Conservation (phyloP, 2,888 invertebrate species). For the Neuroscelio doddi region DNA sequence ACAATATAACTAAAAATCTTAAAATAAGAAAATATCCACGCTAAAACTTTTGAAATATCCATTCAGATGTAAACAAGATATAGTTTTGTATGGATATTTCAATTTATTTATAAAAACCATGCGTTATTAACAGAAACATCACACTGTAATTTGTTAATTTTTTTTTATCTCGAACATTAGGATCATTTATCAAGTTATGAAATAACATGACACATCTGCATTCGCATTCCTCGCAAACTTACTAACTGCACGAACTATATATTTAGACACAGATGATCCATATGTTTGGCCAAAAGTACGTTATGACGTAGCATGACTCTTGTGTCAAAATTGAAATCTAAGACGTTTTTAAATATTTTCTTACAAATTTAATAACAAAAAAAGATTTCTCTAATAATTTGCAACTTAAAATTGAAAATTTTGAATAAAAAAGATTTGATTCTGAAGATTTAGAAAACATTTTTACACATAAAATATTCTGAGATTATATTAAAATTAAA, state of each 20-base stretch:
- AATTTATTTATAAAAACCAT: neutral
- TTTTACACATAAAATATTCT: neutral
- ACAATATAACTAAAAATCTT: no score
- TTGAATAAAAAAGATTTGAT: constrained; percentile 9
- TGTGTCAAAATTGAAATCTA: neutral
- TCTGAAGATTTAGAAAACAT: no score
- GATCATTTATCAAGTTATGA: constrained; percentile 23
- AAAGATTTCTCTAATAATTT: neutral
- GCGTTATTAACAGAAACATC: neutral
- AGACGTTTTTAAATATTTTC: neutral
- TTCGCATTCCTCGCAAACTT: constrained; percentile 37
- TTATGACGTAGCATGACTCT: neutral
- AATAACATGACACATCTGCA: constrained; percentile 36
- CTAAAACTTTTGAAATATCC: no score
- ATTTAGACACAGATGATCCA: constrained; percentile 43
- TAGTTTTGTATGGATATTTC: no score
- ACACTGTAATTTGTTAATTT: neutral
- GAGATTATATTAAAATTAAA: constrained; percentile 9
- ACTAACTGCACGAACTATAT: constrained; percentile 40
- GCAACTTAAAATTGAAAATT: neutral
- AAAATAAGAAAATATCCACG: no score
- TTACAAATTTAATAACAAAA: neutral
- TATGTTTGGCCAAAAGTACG: constrained; percentile 32
- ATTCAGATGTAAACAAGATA: no score
- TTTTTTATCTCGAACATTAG: no score